A percentile compares a stretch with the other conserved stretches of the same genome.
These are phyloP conservation scores for Heliopora coerulea DNA, from an alignment of 92 coral and sea anemone species.

Conservation along the genomic window DNA sequence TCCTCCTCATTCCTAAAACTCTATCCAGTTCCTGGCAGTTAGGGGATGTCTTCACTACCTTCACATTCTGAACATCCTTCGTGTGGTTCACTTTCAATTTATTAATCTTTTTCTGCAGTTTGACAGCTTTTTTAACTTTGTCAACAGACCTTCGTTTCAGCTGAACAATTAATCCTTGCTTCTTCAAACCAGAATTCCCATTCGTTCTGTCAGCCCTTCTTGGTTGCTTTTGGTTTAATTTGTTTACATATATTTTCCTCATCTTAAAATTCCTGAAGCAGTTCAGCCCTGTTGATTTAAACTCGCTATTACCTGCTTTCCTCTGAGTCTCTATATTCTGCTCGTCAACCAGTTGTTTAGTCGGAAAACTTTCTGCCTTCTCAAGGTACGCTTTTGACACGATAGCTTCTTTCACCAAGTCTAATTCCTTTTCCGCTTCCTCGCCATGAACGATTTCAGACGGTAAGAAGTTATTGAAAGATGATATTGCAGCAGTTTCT, in stretches of 20 bases:
- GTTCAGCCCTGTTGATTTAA: constrained; percentile 6
- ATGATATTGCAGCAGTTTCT: neutral
- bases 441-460: constrained; percentile 56
- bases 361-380: constrained; percentile 48
- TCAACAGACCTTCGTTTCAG: constrained; percentile 48
- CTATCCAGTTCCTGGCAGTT: constrained; percentile 70
- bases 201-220: constrained; percentile 14
- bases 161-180: constrained; percentile 10
- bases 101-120: neutral
- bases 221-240: constrained; percentile 55
- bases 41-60: constrained; percentile 46
- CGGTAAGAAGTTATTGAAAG: neutral
- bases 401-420: constrained; percentile 39
- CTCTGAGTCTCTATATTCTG: neutral
- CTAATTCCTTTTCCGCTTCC: constrained; percentile 49
- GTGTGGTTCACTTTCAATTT: neutral
- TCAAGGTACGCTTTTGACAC: constrained; percentile 39
- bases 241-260: constrained; percentile 59
- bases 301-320: neutral
- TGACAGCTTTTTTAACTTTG: constrained; percentile 27
- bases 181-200: constrained; percentile 28
- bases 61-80: constrained; percentile 25
- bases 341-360: neutral
- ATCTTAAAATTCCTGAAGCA: constrained; percentile 49
- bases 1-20: constrained; percentile 88